A percentile compares a stretch with the other conserved stretches of the same genome.
Evolutionary conservation across 2,113 vertebrate genomes (phyloP).

Genomic region (Litocranius walleri): DNA sequence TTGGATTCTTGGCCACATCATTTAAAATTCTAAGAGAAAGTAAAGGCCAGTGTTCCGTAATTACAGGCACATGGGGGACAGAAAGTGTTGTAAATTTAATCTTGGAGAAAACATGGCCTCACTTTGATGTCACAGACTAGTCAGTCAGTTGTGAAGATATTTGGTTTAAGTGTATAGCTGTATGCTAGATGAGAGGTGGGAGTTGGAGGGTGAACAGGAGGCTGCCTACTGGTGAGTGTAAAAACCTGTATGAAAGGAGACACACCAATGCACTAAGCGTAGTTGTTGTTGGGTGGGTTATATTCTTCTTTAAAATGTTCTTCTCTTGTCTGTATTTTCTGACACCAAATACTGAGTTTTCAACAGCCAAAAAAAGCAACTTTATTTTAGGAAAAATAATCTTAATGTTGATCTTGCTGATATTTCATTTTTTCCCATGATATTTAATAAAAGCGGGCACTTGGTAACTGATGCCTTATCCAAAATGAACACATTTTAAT

Average conservation of each 20-base stretch:
- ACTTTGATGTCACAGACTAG: neutral
- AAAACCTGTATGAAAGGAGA: neutral
- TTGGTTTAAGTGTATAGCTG: neutral
- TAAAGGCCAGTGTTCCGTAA: neutral
- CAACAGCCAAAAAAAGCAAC: neutral
- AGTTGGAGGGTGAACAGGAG: accelerated
- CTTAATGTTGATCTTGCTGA: neutral
- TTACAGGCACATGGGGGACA: neutral
- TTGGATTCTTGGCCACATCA: neutral
- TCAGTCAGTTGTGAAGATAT: neutral
- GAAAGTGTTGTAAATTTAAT: neutral
- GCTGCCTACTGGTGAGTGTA: neutral
- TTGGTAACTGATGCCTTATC: neutral
- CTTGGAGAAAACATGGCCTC: neutral
- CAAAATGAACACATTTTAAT: constrained; percentile 23
- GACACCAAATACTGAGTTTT: neutral
- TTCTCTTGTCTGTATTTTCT: constrained; percentile 10
- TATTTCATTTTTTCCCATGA: constrained; percentile 22
- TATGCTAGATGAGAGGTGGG: neutral
- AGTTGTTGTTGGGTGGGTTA: neutral
- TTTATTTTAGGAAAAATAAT: neutral
- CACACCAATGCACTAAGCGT: neutral
- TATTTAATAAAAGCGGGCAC: constrained; percentile 14
- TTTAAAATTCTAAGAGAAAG: neutral
- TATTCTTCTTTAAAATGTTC: neutral